Evolutionary conservation across 2,888 invertebrate species (phyloP), one percentile per base, ranked within the genome.

Genomic region (Agrotis exclamationis): DNA sequence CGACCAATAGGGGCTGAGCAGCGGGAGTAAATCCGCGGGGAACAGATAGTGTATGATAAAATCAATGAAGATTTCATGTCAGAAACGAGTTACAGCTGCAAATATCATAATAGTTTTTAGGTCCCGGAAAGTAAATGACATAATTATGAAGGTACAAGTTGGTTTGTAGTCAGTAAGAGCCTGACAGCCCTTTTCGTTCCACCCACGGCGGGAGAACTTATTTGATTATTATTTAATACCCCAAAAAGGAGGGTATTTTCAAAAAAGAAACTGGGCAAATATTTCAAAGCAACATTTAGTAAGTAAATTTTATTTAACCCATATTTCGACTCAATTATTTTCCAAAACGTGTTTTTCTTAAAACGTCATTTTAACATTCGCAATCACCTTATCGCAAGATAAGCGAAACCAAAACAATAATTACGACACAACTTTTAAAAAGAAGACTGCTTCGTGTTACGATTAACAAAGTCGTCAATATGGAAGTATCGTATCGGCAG

Each of bases 401-500:
- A 65, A 24, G 24, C 24, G 24, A 45, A 60, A 67, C 16, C n/a
- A 63, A 65, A 74, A 74, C 57, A 77, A 74, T 20, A 7, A 70
- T 33, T 47, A 62, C 44, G n/a, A 51, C 28, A 44, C 20, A 24
- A 16, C 20, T 65, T 65, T 58, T 33, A 20, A 62, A 50, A 60
- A 68, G 0, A 50, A 68, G 77, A 78, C 60, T 68, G 39, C 62
- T 50, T 57, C 51, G 13, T 63, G 4, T 13, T 56, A 47, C n/a
- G 20, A 45, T 64, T 67, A 60, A 53, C n/a, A 22, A 75, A 68
- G 56, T 65, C 24, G 20, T 58, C 50, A 74, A 54, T 24, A 63
- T 28, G 20, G 51, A 57, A 33, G 56, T 66, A 69, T 63, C 58
- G 76, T 60, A 65, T 60, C 58, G 63, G 53, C 51, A 54, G 71